phyloP scores from a whole-genome alignment of 2,113 vertebrate species.

The Diphyllodes magnificus region DNA sequence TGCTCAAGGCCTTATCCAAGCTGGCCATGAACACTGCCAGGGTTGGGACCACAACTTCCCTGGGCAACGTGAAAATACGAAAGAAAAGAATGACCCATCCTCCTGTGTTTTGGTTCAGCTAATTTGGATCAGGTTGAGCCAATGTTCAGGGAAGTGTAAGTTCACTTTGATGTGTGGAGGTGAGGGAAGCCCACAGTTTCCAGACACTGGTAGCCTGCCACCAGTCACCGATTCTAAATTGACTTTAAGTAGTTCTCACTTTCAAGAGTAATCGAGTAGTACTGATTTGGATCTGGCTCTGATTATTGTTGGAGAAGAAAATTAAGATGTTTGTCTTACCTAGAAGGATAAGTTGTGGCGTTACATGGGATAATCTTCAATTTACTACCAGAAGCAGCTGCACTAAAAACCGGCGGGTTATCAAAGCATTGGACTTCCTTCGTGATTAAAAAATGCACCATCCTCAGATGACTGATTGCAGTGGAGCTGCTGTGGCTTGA shows the following conservation, averaged over 20 bases:
- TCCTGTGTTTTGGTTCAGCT: background rate
- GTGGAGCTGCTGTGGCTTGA: background rate
- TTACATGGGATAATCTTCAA: background rate
- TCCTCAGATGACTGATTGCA: background rate
- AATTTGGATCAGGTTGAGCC: background rate
- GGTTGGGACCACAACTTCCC: background rate
- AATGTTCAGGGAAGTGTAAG: background rate
- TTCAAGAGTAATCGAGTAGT: background rate
- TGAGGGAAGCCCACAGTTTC: background rate
- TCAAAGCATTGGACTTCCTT: background rate
- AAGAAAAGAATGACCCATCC: background rate
- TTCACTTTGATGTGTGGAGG: background rate
- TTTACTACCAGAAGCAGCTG: background rate
- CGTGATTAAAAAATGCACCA: background rate
- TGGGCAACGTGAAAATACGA: fast-evolving
- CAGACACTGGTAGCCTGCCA: background rate
- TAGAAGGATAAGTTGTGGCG: background rate
- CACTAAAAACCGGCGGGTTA: background rate
- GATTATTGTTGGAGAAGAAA: background rate
- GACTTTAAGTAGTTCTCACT: background rate
- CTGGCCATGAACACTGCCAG: no score
- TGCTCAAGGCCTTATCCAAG: background rate
- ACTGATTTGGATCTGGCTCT: background rate
- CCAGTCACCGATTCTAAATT: background rate
- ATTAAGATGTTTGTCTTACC: background rate